phyloP scores from a whole-genome alignment of 1,140 invertebrate genomes.

The Scaptomyza pallida region DNA sequence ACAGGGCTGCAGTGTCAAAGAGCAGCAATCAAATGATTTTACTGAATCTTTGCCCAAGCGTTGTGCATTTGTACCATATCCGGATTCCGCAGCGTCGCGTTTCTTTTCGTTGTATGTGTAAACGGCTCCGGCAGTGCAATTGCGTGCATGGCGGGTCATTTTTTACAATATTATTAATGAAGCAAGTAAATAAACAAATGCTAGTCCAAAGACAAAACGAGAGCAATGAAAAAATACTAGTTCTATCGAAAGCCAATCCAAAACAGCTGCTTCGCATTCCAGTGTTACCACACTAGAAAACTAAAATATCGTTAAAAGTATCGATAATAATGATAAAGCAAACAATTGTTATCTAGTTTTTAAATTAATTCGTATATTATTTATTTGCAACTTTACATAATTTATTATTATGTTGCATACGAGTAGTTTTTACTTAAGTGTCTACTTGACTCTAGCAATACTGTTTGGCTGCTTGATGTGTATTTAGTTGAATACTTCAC shows the following conservation, averaged over 20 bases:
- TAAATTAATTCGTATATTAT: constrained; percentile 39
- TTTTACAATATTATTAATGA: background rate
- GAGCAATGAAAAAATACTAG: background rate
- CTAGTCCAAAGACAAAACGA: constrained; percentile 4
- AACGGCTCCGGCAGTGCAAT: constrained; percentile 98
- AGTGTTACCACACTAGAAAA: constrained; percentile 1
- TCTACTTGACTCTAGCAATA: constrained; percentile 55
- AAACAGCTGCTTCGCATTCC: background rate
- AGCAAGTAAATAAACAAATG: constrained; percentile 18
- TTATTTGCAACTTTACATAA: constrained; percentile 47
- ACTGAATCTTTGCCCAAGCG: constrained; percentile 96
- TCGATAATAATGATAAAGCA: constrained; percentile 11
- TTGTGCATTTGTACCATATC: constrained; percentile 93
- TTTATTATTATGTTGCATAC: constrained; percentile 43
- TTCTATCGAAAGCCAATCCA: constrained; percentile 3
- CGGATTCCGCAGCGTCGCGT: constrained; percentile 96
- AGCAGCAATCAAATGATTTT: constrained; percentile 99
- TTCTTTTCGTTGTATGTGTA: constrained; percentile 99
- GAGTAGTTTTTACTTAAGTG: constrained; percentile 49
- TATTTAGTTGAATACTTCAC: constrained; percentile 27
- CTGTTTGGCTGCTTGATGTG: constrained; percentile 55
- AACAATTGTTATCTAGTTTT: constrained; percentile 5
- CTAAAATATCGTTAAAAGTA: background rate
- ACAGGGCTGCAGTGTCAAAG: constrained; percentile 95
- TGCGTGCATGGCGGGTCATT: constrained; percentile 98